phyloP scores from a whole-genome alignment of 2,113 vertebrate genomes.

The Oxyruncus cristatus region DNA sequence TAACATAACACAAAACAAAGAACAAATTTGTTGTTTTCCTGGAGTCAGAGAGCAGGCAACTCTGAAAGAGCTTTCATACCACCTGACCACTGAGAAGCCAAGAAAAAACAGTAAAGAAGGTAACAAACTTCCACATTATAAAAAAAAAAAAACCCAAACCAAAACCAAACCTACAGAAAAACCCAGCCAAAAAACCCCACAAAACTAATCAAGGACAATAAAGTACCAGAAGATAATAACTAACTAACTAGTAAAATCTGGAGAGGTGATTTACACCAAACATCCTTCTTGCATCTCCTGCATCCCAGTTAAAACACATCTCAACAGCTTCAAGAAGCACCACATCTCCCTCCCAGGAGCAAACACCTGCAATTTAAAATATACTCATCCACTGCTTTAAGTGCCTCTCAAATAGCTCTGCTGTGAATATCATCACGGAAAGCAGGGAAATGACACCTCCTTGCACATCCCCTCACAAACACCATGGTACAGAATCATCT shows the following conservation, averaged over 20 bases:
- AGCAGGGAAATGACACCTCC: not conserved
- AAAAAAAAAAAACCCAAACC: not conserved
- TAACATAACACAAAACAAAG: not conserved
- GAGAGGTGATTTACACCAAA: not conserved
- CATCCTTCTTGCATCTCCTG: not conserved
- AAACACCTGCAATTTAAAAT: not conserved
- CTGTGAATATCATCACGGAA: not conserved
- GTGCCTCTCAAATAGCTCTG: not conserved
- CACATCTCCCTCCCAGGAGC: not conserved
- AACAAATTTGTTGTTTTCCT: not conserved
- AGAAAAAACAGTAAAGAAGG: not conserved
- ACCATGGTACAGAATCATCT: accelerated
- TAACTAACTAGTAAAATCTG: not conserved
- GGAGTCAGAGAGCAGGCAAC: not conserved
- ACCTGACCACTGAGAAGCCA: not conserved
- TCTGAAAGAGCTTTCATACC: not conserved
- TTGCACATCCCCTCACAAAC: not conserved
- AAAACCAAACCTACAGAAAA: too few relatives aligned
- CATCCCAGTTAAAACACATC: not conserved
- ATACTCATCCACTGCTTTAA: accelerated
- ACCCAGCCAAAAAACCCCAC: not conserved
- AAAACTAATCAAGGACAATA: not conserved
- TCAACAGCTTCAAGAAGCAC: not conserved
- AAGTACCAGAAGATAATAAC: not conserved
- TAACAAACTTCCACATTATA: not conserved